Conservation (phyloP, 1,140 invertebrate species). For the Chymomyza costata region DNA sequence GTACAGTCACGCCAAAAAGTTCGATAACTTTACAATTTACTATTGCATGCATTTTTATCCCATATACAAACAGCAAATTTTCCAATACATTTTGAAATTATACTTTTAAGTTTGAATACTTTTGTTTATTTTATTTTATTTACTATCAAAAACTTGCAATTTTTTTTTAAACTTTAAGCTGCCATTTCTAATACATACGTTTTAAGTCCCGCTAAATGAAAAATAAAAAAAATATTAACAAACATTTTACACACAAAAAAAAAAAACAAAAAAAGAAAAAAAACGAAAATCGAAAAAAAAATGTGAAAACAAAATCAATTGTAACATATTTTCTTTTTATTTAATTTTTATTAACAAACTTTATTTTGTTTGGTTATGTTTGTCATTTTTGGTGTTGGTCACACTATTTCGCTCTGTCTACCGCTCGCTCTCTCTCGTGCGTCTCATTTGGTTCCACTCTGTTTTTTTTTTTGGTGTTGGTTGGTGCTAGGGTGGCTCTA, state of each 20-base stretch:
- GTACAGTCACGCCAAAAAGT: slow-evolving; percentile 12
- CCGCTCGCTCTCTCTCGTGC: too few species aligned
- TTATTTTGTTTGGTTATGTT: not conserved
- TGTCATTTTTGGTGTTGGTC: not conserved
- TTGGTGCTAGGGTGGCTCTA: too few species aligned
- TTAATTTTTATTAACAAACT: slow-evolving; percentile 32
- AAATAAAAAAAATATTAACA: slow-evolving; percentile 23
- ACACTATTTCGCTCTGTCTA: too few species aligned
- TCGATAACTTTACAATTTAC: not conserved
- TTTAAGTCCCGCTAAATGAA: slow-evolving; percentile 34
- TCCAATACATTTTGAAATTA: slow-evolving; percentile 30
- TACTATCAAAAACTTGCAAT: slow-evolving; percentile 18
- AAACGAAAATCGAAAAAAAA: slow-evolving; percentile 9
- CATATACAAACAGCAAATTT: too few species aligned
- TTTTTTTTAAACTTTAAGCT: slow-evolving; percentile 35
- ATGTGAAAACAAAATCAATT: too few species aligned
- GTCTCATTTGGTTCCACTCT: too few species aligned
- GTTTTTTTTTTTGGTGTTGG: slow-evolving; percentile 30
- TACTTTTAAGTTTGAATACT: slow-evolving; percentile 15
- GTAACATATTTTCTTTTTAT: slow-evolving; percentile 67
- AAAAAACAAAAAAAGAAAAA: slow-evolving; percentile 44
- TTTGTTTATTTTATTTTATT: slow-evolving; percentile 15
- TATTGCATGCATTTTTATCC: too few species aligned
- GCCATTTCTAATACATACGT: slow-evolving; percentile 41
- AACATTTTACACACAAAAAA: slow-evolving; percentile 42